phyloP scores from a whole-genome alignment of 30 jellyfish, hydroid and myxozoan species.

The Cassiopea andromeda region DNA sequence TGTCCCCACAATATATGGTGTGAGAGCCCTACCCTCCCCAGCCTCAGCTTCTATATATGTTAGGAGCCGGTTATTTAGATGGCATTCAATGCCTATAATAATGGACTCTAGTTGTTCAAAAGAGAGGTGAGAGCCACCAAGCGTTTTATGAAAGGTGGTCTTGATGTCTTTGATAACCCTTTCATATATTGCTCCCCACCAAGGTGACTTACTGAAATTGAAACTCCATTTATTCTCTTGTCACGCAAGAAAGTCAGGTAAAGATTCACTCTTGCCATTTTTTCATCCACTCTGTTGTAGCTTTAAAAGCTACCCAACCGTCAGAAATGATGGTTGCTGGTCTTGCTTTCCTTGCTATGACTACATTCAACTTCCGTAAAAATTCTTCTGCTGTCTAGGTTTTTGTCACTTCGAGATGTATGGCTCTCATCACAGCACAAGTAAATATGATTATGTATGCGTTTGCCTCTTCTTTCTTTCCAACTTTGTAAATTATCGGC shows the following conservation, averaged over 20 bases:
- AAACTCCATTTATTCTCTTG: conserved; percentile 45
- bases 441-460: conserved; percentile 54
- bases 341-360: conserved; percentile 38
- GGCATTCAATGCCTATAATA: conserved; percentile 20
- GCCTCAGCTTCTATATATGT: conserved; percentile 35
- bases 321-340: conserved; percentile 41
- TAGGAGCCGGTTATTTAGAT: conserved; percentile 47
- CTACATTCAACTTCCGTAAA: conserved; percentile 28
- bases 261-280: conserved; percentile 36
- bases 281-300: conserved; percentile 32
- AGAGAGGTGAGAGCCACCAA: conserved; percentile 21
- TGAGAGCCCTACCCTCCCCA: conserved; percentile 57
- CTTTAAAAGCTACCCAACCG: conserved; percentile 19
- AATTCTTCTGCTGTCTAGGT: conserved; percentile 57
- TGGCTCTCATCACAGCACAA: conserved; percentile 61
- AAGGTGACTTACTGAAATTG: conserved; percentile 13
- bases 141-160: conserved; percentile 17
- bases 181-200: conserved; percentile 59
- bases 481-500: conserved; percentile 1
- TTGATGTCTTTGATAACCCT: conserved; percentile 24
- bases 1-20: conserved; percentile 61
- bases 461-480: conserved; percentile 42
- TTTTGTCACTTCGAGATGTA: conserved; percentile 55
- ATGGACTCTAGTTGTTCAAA: conserved; percentile 12
- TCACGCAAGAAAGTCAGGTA: conserved; percentile 43